Percentiles rank a stretch among this genome's conserved stretches.
Conservation (phyloP, 2,888 invertebrate species). For the Apoderus coryli region DNA sequence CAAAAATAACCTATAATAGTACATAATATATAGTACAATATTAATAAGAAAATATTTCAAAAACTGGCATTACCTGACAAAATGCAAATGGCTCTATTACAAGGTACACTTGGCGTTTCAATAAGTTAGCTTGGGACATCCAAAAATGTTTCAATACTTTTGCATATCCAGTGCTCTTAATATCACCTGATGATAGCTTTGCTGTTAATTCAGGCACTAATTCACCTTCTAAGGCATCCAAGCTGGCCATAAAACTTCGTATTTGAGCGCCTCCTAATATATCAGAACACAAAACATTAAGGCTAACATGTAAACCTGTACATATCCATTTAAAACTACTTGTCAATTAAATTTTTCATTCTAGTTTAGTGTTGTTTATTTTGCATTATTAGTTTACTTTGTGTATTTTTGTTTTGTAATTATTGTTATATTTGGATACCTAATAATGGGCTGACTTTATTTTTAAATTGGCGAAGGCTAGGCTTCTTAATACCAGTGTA, state of each 20-base stretch:
- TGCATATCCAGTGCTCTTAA: constrained; percentile 37
- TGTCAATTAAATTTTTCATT: too few species aligned
- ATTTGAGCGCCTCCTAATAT: constrained; percentile 43
- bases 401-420: too few species aligned
- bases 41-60: not conserved
- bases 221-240: constrained; percentile 53
- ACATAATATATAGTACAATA: constrained; percentile 1
- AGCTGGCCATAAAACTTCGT: constrained; percentile 47
- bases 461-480: too few species aligned
- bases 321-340: too few species aligned
- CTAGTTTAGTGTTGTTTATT: too few species aligned
- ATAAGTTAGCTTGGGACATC: constrained; percentile 41
- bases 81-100: constrained; percentile 57
- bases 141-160: constrained; percentile 41
- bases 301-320: too few species aligned
- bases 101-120: constrained; percentile 43
- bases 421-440: too few species aligned
- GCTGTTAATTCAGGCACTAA: constrained; percentile 44
- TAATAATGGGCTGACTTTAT: too few species aligned
- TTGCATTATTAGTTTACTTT: too few species aligned
- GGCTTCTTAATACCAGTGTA: too few species aligned
- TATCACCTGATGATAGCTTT: constrained; percentile 34
- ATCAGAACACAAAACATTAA: too few species aligned
- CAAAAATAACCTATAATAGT: not conserved
- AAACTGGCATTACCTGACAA: constrained; percentile 37